phyloP scores from a whole-genome alignment of 2,888 invertebrate genomes.

The Chymomyza procnemis region DNA sequence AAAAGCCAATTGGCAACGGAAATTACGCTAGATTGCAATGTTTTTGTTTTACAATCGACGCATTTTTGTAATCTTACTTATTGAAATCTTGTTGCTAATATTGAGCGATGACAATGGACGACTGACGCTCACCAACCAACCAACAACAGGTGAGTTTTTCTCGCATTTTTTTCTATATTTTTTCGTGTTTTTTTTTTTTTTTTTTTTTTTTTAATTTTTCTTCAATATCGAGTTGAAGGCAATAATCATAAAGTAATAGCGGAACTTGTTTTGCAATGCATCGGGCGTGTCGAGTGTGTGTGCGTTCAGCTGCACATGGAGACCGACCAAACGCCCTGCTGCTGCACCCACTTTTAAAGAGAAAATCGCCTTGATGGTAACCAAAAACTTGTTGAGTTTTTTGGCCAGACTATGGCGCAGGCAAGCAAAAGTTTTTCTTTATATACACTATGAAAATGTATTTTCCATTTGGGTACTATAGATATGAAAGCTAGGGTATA shows the following conservation, averaged over 20 bases:
- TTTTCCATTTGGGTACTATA: neutral
- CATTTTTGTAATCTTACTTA: constrained; percentile 82
- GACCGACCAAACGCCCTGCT: neutral
- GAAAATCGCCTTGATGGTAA: neutral
- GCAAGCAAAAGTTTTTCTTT: neutral
- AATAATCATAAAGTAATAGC: constrained; percentile 63
- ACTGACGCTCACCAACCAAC: constrained; percentile 60
- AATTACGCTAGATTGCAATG: constrained; percentile 82
- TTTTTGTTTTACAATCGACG: constrained; percentile 83
- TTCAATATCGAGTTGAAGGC: constrained; percentile 25
- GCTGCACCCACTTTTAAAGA: neutral
- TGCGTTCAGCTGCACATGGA: constrained; percentile 7
- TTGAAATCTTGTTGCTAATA: constrained; percentile 73
- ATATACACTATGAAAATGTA: neutral
- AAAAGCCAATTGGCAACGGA: constrained; percentile 36
- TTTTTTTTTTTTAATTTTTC: too few species aligned
- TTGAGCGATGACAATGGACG: constrained; percentile 69
- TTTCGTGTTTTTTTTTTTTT: too few species aligned
- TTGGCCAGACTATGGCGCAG: neutral
- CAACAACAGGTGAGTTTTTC: constrained; percentile 73
- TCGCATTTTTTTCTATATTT: too few species aligned
- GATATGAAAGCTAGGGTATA: too few species aligned
- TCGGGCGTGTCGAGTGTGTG: constrained; percentile 43
- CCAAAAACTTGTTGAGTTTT: constrained; percentile 58
- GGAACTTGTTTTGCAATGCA: constrained; percentile 26